phyloP scores from a whole-genome alignment of 1,140 invertebrate species.

The Heliconius hermathena region DNA sequence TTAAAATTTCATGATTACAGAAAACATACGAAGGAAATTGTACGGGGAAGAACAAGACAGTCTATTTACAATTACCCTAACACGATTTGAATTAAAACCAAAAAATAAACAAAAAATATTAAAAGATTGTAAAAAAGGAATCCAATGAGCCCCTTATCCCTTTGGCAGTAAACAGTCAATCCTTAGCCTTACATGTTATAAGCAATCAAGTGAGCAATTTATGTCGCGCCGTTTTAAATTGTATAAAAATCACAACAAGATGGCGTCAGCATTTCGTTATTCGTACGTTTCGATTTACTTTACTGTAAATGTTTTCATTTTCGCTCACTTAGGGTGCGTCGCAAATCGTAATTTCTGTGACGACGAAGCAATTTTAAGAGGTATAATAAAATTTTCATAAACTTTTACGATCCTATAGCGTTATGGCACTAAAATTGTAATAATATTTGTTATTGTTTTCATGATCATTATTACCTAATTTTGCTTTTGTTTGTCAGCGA shows the following conservation, averaged over 20 bases:
- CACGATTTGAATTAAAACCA: not conserved
- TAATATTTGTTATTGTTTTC: conserved; percentile 13
- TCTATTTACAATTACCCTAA: no score
- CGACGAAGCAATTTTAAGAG: conserved; percentile 37
- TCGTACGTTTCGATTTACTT: conserved; percentile 1
- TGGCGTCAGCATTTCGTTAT: conserved; percentile 10
- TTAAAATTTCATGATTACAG: conserved; percentile 23
- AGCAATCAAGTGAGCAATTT: conserved; percentile 41
- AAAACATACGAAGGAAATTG: no score
- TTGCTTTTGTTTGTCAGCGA: conserved; percentile 11
- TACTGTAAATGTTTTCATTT: conserved; percentile 35
- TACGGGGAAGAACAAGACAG: no score
- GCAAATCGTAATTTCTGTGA: conserved; percentile 31
- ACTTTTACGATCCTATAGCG: conserved; percentile 41
- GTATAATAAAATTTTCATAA: conserved; percentile 41
- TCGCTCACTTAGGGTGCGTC: conserved; percentile 26
- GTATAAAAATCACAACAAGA: conserved; percentile 35
- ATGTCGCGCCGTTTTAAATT: conserved; percentile 44
- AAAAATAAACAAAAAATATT: not conserved
- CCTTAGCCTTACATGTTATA: conserved; percentile 16
- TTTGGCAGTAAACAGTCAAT: conserved; percentile 11
- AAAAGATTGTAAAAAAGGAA: not conserved
- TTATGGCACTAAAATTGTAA: conserved; percentile 36
- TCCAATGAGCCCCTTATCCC: not conserved
- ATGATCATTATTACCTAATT: not conserved